These are phyloP conservation scores for Acrocyrtus sp. DNA, from an alignment of 2,888 invertebrate species.

Conservation along the genomic window DNA sequence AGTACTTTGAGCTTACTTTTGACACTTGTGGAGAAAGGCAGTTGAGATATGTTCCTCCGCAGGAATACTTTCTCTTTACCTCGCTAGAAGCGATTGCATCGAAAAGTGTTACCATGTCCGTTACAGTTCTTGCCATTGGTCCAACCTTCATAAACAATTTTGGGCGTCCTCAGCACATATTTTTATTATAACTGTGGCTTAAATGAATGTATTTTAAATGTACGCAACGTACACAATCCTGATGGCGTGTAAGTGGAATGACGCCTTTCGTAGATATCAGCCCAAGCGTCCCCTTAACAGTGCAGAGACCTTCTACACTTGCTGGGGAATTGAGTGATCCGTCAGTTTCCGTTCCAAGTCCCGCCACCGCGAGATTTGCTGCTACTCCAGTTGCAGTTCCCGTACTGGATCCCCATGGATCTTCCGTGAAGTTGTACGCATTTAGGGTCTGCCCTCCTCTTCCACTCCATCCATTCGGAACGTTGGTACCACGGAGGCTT, in stretches of 20 bases:
- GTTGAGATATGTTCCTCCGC: neutral
- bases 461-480: constrained; percentile 49
- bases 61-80: neutral
- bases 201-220: too few species aligned
- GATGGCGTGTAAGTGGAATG: constrained; percentile 29
- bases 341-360: constrained; percentile 46
- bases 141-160: constrained; percentile 23
- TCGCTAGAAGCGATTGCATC: constrained; percentile 8
- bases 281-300: constrained; percentile 39
- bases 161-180: neutral
- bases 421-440: constrained; percentile 23
- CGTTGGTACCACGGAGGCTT: constrained; percentile 33
- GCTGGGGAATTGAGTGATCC: constrained; percentile 36
- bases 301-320: constrained; percentile 1
- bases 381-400: constrained; percentile 31
- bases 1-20: too few species aligned
- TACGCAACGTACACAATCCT: constrained; percentile 54
- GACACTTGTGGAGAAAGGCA: too few species aligned
- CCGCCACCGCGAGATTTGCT: constrained; percentile 34
- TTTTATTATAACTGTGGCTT: neutral
- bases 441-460: constrained; percentile 33
- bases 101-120: constrained; percentile 30
- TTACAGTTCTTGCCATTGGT: constrained; percentile 38
- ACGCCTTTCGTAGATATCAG: constrained; percentile 26
- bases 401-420: constrained; percentile 33